phyloP scores from a whole-genome alignment of 2,797 vertebrate species.

The Cuniculus paca region DNA sequence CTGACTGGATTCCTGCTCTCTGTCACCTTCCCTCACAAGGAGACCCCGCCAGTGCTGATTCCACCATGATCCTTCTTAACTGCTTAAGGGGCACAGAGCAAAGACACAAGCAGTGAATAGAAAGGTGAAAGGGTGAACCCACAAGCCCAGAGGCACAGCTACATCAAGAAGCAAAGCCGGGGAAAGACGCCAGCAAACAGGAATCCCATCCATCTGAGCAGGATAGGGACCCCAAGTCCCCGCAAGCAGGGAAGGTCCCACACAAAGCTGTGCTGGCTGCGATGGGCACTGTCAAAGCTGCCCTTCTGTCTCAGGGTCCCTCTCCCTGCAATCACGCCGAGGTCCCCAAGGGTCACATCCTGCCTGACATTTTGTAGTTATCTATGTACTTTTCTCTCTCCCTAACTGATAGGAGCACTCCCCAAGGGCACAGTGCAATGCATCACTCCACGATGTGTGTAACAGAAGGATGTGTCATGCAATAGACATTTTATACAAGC shows the following conservation, averaged over 20 bases:
- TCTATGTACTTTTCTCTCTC: slow-evolving; percentile 29
- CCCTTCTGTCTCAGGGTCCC: neutral
- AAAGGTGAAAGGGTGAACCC: neutral
- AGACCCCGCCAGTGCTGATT: neutral
- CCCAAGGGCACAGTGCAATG: neutral
- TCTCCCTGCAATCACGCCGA: neutral
- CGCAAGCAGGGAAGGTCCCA: neutral
- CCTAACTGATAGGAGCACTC: neutral
- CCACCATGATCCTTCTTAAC: neutral
- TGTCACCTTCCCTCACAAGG: neutral
- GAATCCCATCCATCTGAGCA: neutral
- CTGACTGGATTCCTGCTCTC: neutral
- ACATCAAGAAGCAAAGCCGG: neutral
- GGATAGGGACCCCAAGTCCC: neutral
- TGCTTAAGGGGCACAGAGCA: neutral
- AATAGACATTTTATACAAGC: neutral
- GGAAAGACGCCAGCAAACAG: slow-evolving; percentile 10
- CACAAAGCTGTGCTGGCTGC: neutral
- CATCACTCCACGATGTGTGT: neutral
- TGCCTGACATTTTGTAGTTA: neutral
- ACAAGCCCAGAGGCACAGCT: neutral
- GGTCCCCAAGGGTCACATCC: neutral
- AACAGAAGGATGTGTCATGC: neutral
- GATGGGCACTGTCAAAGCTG: neutral
- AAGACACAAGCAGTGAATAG: neutral